These are phyloP conservation scores for Montipora foliosa DNA, from an alignment of 64 coral and sea anemone genomes.

Conservation along the genomic window DNA sequence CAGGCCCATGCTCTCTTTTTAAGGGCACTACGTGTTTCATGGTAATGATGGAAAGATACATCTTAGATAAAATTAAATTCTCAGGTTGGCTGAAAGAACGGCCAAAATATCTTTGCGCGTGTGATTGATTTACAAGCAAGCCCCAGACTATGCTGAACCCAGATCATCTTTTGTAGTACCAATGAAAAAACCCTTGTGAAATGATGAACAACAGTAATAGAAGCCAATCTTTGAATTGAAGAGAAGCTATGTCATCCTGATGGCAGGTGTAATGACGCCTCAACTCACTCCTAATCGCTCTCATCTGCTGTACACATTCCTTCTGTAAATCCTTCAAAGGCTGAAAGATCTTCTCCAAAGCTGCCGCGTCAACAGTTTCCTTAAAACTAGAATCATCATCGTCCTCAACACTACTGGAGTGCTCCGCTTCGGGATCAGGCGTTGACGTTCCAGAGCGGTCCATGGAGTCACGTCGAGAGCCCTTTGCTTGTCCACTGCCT, in stretches of 20 bases:
- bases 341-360: conserved; percentile 83
- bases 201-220: conserved; percentile 86
- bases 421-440: conserved; percentile 83
- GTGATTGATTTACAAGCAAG: too few species aligned
- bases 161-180: conserved; percentile 79
- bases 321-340: conserved; percentile 90
- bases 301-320: conserved; percentile 92
- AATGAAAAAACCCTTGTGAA: conserved; percentile 82
- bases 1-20: too few species aligned
- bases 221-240: conserved; percentile 98
- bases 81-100: too few species aligned
- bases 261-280: conserved; percentile 85
- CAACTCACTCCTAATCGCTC: conserved; percentile 89
- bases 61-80: too few species aligned
- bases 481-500: conserved; percentile 21
- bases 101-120: too few species aligned
- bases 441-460: conserved; percentile 83
- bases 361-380: conserved; percentile 67
- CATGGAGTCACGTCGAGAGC: conserved; percentile 50
- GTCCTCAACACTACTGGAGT: conserved; percentile 88
- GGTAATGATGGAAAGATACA: too few species aligned
- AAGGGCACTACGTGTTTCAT: too few species aligned
- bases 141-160: background rate
- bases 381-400: conserved; percentile 94
- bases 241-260: conserved; percentile 85